A percentile compares a stretch with the other conserved stretches of the same genome.
Conservation (phyloP, 2,888 invertebrate genomes). For the Xiphydria camelus region DNA sequence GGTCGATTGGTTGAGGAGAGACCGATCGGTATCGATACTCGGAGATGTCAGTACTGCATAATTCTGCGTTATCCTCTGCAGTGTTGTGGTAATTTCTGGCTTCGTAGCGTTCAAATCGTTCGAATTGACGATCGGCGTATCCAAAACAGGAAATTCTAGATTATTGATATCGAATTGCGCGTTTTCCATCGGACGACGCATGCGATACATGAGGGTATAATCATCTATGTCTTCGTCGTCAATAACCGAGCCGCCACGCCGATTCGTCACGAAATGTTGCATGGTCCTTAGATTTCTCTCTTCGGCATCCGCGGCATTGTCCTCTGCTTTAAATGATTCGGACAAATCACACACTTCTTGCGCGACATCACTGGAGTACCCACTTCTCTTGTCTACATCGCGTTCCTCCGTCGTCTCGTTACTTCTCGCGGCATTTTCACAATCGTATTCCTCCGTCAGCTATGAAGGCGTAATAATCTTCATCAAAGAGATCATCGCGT, state of each 20-base stretch:
- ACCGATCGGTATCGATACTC: background rate
- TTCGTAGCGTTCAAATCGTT: constrained; percentile 21
- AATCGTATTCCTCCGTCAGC: too few species aligned
- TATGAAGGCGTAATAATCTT: too few species aligned
- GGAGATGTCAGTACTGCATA: background rate
- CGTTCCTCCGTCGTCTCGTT: too few species aligned
- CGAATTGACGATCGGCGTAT: constrained; percentile 21
- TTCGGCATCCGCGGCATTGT: too few species aligned
- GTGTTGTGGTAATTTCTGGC: constrained; percentile 35
- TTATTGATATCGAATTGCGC: constrained; percentile 40
- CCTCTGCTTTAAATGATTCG: too few species aligned
- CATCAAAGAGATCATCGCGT: too few species aligned
- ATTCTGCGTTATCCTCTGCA: constrained; percentile 20
- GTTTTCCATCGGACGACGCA: constrained; percentile 7
- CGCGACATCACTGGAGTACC: too few species aligned
- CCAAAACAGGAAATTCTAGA: constrained; percentile 37
- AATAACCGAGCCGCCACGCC: constrained; percentile 25
- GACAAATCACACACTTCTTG: too few species aligned
- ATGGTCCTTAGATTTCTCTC: too few species aligned
- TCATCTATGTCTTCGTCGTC: constrained; percentile 41
- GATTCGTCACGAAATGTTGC: constrained; percentile 32
- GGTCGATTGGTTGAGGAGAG: background rate
- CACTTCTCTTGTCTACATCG: too few species aligned
- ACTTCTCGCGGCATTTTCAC: too few species aligned
- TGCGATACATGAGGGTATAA: constrained; percentile 39